Base-by-base conservation (phyloP, 2,797 vertebrate species). In the Channa striata region DNA sequence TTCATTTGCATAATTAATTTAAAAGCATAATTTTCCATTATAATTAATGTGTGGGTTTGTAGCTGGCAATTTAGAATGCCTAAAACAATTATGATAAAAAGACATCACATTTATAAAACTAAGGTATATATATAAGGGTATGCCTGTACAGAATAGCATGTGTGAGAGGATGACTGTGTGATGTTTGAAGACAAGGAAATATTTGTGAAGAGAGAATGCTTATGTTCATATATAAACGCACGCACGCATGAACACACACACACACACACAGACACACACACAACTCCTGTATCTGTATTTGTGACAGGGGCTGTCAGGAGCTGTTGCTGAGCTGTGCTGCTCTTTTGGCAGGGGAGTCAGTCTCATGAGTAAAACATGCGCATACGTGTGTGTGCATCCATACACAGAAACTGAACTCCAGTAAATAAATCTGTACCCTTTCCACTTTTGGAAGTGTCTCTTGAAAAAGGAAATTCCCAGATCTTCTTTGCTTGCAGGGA, bases 251-350 rank as follows among this genome's bases (percentile, higher is more conserved):
- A n/a, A n/a, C n/a, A n/a, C n/a, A n/a, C n/a, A n/a, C n/a, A n/a
- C n/a, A n/a, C n/a, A n/a, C n/a, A n/a, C n/a, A n/a, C n/a, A n/a
- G n/a, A n/a, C n/a, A 25, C 51, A 68, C 30, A 67, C 30, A 68
- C 21, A 37, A 53, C 44, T 67, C 16, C 36, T 36, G 33, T 76
- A 21, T 71, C 50, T 40, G 52, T 56, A 36, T 58, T 36, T 74
- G 50, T 87, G 81, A 86, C 74, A 84, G 53, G 4, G 5, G 60
- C 78, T 87, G 85, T 87, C 89, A 88, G 73, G 49, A 75, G 58
- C 25, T 58, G 67, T 49, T 63, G 74, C 80, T 74, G 77, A 83
- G 71, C 48, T 66, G 40, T 40, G 57, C 54, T 72, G 68, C 73
- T 81, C 77, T 74, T 76, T 72, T 78, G 44, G 66, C 66, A 65